Conservation (phyloP, 2,113 vertebrate species). For the Cyanoliseus patagonus region DNA sequence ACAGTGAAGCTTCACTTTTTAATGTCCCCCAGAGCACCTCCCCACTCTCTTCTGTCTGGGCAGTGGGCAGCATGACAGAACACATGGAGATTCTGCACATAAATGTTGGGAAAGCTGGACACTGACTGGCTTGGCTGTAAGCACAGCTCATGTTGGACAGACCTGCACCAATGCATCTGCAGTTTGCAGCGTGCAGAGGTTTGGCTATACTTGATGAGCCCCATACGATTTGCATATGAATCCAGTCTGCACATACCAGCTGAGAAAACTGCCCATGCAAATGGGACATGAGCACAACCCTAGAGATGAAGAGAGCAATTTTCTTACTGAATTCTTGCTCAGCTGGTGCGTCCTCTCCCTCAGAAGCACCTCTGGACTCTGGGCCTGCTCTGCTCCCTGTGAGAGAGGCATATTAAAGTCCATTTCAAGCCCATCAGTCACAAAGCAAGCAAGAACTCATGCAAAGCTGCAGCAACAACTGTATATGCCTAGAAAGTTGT, state of each 20-base stretch:
- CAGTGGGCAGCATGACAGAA: not conserved
- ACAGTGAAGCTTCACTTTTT: not conserved
- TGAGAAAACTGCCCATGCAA: not conserved
- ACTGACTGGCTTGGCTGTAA: not conserved
- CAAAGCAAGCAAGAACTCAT: not conserved
- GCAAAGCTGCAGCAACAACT: not conserved
- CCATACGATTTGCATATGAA: not conserved
- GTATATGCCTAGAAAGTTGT: not conserved
- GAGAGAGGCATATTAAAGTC: not conserved
- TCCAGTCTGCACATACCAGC: not conserved
- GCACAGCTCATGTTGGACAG: not conserved
- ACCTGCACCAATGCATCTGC: not conserved
- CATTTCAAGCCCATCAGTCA: not conserved
- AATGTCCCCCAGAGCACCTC: not conserved
- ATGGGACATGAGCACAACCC: not conserved
- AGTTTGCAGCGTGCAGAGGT: not conserved
- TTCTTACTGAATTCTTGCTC: conserved; percentile 65
- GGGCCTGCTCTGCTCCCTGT: conserved; percentile 52
- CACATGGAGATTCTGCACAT: not conserved
- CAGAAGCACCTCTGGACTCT: conserved; percentile 46
- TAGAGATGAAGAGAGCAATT: not conserved
- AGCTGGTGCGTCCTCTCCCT: conserved; percentile 6
- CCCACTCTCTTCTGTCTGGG: not conserved
- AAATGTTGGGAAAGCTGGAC: not conserved
- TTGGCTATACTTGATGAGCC: not conserved